Conservation (phyloP, 2,113 vertebrate species). For the Tragulus kanchil region DNA sequence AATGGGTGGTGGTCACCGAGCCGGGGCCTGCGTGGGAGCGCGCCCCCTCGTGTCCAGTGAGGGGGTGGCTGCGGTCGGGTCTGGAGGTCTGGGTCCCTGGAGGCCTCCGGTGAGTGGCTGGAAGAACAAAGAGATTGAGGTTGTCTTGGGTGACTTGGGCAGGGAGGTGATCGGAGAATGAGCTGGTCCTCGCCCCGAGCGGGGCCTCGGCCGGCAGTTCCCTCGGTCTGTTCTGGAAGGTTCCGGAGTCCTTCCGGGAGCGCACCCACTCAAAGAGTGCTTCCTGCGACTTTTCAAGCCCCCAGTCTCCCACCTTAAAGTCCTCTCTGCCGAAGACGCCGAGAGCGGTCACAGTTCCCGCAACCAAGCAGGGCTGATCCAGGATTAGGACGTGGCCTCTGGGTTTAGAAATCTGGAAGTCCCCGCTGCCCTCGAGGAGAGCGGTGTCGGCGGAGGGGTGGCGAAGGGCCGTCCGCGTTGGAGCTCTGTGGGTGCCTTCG, state of each 20-base stretch:
- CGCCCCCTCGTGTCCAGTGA: background rate
- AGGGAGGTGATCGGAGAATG: background rate
- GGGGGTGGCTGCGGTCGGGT: background rate
- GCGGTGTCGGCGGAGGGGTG: background rate
- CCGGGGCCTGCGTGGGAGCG: background rate
- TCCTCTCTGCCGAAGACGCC: background rate
- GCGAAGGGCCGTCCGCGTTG: rapidly evolving
- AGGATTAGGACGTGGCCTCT: background rate
- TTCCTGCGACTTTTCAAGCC: background rate
- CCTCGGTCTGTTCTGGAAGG: background rate
- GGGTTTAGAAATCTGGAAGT: background rate
- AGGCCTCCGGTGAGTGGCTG: background rate
- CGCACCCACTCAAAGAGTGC: too few species aligned
- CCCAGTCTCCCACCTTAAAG: background rate
- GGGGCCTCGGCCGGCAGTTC: too few species aligned
- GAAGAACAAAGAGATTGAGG: background rate
- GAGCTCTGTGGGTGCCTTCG: background rate
- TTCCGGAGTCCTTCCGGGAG: background rate
- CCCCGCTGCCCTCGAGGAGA: background rate
- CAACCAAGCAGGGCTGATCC: rapidly evolving
- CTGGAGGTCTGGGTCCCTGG: too few species aligned
- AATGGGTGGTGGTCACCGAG: background rate
- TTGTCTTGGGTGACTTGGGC: background rate
- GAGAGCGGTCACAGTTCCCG: background rate
- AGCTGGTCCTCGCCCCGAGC: too few species aligned